A percentile compares a stretch with the other conserved stretches of the same genome.
Conservation (phyloP, 2,888 invertebrate genomes). For the Charanyca ferruginea region DNA sequence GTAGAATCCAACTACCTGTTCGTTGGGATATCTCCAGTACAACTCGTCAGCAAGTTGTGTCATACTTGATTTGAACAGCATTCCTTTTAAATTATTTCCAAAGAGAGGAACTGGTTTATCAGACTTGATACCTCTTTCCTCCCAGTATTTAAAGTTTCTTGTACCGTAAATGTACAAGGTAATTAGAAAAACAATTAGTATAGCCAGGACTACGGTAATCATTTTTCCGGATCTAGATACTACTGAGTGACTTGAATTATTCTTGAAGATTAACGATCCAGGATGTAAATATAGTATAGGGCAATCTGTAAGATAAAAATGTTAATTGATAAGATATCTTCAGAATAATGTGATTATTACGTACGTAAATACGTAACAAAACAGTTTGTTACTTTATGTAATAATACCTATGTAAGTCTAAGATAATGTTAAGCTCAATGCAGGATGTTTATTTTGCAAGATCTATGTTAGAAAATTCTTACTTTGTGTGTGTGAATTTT, state of each 20-base stretch:
- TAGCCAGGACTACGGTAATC: conserved; percentile 42
- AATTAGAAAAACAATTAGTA: conserved; percentile 31
- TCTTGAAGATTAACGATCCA: background rate
- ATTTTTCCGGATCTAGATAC: conserved; percentile 2
- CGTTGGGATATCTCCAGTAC: conserved; percentile 69
- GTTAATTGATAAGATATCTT: background rate
- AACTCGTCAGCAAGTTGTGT: conserved; percentile 47
- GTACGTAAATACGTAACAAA: background rate
- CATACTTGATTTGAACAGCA: conserved; percentile 31
- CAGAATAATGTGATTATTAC: background rate
- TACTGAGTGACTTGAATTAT: conserved; percentile 8
- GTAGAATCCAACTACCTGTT: conserved; percentile 73
- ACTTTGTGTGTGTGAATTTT: no score
- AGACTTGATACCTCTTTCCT: conserved; percentile 52
- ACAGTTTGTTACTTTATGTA: background rate
- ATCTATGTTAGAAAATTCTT: background rate
- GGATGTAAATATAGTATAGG: background rate
- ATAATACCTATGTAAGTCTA: background rate
- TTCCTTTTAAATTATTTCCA: conserved; percentile 41
- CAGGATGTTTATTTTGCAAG: background rate
- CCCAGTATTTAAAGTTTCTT: conserved; percentile 62
- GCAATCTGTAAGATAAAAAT: conserved; percentile 28
- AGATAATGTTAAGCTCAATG: background rate
- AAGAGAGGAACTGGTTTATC: conserved; percentile 51
- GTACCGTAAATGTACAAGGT: conserved; percentile 52